Evolutionary conservation across 2,797 vertebrate genomes (phyloP).

Genomic region (Spinibarbus caldwelli): DNA sequence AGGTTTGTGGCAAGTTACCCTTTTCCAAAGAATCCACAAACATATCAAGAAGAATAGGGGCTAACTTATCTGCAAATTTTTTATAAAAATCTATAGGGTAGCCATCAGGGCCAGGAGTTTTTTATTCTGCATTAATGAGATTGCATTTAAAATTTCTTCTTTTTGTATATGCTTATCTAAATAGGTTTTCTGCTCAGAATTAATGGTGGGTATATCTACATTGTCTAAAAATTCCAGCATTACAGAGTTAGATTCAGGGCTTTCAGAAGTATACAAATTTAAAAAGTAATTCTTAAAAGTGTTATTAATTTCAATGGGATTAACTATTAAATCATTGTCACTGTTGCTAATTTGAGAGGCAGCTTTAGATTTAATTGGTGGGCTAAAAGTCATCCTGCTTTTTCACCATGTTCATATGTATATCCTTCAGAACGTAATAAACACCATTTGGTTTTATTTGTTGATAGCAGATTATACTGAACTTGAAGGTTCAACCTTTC

Average conservation of each 20-base stretch:
- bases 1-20: too few relatives aligned
- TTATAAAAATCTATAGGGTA: too few relatives aligned
- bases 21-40: too few relatives aligned
- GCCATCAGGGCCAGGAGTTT: too few relatives aligned
- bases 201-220: not conserved
- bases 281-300: not conserved
- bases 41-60: too few relatives aligned
- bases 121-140: too few relatives aligned
- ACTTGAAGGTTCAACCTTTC: conserved; percentile 2
- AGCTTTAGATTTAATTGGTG: conserved; percentile 25
- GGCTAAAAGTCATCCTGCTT: not conserved
- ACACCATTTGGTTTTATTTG: not conserved
- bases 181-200: conserved; percentile 2
- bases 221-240: not conserved
- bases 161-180: too few relatives aligned
- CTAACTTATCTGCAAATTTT: too few relatives aligned
- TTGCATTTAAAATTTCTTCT: too few relatives aligned
- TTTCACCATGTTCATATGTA: not conserved
- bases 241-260: not conserved
- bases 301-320: not conserved
- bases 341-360: not conserved
- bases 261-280: not conserved
- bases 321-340: not conserved
- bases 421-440: not conserved
- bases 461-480: conserved; percentile 29